phyloP scores from a whole-genome alignment of 1,140 invertebrate genomes.

The Lepidurus couesii region DNA sequence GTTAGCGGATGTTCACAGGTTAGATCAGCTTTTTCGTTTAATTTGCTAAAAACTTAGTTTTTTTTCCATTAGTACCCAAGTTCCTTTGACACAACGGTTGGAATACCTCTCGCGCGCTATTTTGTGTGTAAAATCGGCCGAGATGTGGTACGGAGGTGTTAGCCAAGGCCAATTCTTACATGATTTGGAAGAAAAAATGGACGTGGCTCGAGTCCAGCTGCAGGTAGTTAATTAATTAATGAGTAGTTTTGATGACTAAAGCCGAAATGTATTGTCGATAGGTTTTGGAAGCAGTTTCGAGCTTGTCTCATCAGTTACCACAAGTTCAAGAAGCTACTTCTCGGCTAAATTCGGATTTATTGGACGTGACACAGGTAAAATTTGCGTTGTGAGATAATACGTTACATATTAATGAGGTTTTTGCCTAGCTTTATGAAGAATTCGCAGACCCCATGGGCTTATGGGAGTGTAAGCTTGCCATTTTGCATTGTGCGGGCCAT shows the following conservation, averaged over 20 bases:
- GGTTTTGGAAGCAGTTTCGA: conserved; percentile 58
- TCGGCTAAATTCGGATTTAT: conserved; percentile 51
- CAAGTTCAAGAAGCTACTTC: conserved; percentile 43
- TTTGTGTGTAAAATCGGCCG: conserved; percentile 85
- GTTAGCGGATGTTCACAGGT: conserved; percentile 76
- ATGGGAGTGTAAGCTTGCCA: conserved; percentile 78
- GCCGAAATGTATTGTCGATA: conserved; percentile 40
- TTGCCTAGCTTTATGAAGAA: conserved; percentile 54
- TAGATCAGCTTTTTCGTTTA: conserved; percentile 38
- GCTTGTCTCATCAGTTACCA: conserved; percentile 47
- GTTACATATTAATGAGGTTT: conserved; percentile 16
- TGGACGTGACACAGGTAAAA: conserved; percentile 51
- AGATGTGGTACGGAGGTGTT: conserved; percentile 58
- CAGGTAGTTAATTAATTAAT: conserved; percentile 42
- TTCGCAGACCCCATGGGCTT: conserved; percentile 72
- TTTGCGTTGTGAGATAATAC: conserved; percentile 4
- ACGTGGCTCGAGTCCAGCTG: conserved; percentile 74
- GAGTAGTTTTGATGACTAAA: conserved; percentile 29
- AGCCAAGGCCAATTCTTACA: conserved; percentile 74
- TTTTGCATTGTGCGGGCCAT: conserved; percentile 76
- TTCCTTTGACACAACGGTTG: conserved; percentile 59
- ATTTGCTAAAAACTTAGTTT: conserved; percentile 30
- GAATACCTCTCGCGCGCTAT: conserved; percentile 90
- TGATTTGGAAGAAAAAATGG: conserved; percentile 88
- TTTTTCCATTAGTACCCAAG: conserved; percentile 43